Conservation (phyloP, 2,113 vertebrate genomes). For the Amblyopsis rosae region DNA sequence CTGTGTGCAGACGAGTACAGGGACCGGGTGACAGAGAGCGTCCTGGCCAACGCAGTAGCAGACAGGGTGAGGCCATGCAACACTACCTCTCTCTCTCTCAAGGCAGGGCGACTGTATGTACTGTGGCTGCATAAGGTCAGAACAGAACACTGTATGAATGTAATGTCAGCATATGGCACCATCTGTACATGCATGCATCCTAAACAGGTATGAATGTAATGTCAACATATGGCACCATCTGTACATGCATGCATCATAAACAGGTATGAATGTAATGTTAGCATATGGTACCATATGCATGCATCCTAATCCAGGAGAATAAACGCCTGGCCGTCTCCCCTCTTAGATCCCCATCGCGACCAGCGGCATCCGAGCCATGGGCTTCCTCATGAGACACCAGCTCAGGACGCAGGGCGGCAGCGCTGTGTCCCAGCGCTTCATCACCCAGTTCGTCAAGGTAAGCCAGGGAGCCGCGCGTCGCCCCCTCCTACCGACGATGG, state of each 20-base stretch:
- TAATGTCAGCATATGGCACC: too few species aligned
- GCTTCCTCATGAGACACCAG: slow-evolving; percentile 91
- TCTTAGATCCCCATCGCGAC: slow-evolving; percentile 91
- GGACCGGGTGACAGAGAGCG: slow-evolving; percentile 81
- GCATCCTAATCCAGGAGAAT: too few species aligned
- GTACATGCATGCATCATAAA: too few species aligned
- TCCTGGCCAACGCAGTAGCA: slow-evolving; percentile 85
- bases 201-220: too few species aligned
- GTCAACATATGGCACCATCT: too few species aligned
- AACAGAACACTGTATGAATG: too few species aligned
- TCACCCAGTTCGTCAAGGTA: slow-evolving; percentile 93
- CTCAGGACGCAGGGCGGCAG: slow-evolving; percentile 74
- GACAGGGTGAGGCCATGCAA: slow-evolving; percentile 85
- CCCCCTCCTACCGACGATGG: too few species aligned
- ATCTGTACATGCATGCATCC: too few species aligned
- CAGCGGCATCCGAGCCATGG: slow-evolving; percentile 92
- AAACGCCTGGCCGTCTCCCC: not conserved
- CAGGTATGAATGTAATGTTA: too few species aligned
- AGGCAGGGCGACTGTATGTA: too few species aligned
- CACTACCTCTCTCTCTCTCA: not conserved
- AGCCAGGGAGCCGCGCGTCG: slow-evolving; percentile 6
- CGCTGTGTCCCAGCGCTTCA: slow-evolving; percentile 81
- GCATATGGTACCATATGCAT: too few species aligned
- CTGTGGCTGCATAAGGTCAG: too few species aligned
- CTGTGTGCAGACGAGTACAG: slow-evolving; percentile 85